Percentiles rank a stretch among this genome's conserved stretches.
These are phyloP conservation scores for Lipophrys pholis DNA, from an alignment of 2,113 vertebrate species.

Conservation along the genomic window DNA sequence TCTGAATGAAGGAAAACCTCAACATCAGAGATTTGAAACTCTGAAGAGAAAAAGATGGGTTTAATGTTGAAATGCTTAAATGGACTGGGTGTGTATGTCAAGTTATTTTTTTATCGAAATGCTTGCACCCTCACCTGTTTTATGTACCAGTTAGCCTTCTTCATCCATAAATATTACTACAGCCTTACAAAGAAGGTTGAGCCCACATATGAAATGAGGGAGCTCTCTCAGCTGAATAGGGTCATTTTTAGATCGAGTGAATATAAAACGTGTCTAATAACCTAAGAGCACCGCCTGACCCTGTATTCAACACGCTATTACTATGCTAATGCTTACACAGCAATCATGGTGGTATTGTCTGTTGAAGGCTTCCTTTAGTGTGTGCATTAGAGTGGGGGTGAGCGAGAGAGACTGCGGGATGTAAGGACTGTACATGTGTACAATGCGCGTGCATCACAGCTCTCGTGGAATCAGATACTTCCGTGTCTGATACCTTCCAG, in stretches of 20 bases:
- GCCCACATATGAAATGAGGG: constrained; percentile 25
- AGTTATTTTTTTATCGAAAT: too few species aligned
- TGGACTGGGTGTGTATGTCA: too few species aligned
- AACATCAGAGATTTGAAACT: too few species aligned
- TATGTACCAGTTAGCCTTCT: too few species aligned
- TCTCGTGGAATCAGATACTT: constrained; percentile 72
- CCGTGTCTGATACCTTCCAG: constrained; percentile 54
- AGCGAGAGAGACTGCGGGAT: constrained; percentile 8
- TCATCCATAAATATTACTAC: too few species aligned
- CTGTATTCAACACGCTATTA: constrained; percentile 67
- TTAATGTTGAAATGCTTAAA: too few species aligned
- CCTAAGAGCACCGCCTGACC: constrained; percentile 58
- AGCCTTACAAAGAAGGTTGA: too few species aligned
- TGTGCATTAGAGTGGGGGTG: constrained; percentile 31
- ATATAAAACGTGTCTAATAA: constrained; percentile 65
- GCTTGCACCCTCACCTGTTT: too few species aligned
- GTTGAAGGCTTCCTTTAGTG: constrained; percentile 40
- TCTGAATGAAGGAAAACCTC: too few species aligned
- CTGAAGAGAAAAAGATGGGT: too few species aligned
- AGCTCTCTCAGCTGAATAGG: constrained; percentile 34
- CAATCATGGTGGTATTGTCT: constrained; percentile 63
- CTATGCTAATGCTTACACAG: constrained; percentile 76
- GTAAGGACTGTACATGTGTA: constrained; percentile 45
- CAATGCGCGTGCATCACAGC: constrained; percentile 20
- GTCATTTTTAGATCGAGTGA: constrained; percentile 56